Conservation (phyloP, 2,888 invertebrate species). For the Aporophyla nigra region DNA sequence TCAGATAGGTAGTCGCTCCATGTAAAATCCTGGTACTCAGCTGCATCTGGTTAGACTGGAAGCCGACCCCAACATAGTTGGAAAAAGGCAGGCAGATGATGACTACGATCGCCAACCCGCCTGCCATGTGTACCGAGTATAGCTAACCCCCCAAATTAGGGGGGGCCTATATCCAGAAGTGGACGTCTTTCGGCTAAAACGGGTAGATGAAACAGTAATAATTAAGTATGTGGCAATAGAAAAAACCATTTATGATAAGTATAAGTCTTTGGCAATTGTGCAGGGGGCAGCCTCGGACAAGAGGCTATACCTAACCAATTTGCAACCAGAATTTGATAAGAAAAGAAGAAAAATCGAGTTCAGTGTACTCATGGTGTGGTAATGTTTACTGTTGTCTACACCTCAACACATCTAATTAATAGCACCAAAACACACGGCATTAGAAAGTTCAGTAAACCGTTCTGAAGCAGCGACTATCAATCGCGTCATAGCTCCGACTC, state of each 20-base stretch:
- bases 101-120: too few species aligned
- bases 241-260: not conserved
- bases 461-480: constrained; percentile 54
- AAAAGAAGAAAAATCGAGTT: not conserved
- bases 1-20: too few species aligned
- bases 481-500: constrained; percentile 58
- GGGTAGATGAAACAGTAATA: too few species aligned
- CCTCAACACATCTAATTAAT: constrained; percentile 39
- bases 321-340: not conserved
- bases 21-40: too few species aligned
- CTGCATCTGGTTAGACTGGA: too few species aligned
- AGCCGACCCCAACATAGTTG: too few species aligned
- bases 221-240: not conserved
- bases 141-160: too few species aligned
- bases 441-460: constrained; percentile 24
- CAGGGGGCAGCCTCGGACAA: not conserved
- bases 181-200: too few species aligned
- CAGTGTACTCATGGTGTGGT: not conserved
- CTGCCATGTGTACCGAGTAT: too few species aligned
- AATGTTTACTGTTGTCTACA: constrained; percentile 14
- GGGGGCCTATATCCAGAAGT: too few species aligned
- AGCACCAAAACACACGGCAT: constrained; percentile 36
- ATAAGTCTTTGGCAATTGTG: not conserved
- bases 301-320: not conserved
- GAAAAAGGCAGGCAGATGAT: too few species aligned